Evolutionary conservation across 2,888 invertebrate species (phyloP), one percentile per base, ranked within the genome.

Genomic region (Chrysolina oricalcia): DNA sequence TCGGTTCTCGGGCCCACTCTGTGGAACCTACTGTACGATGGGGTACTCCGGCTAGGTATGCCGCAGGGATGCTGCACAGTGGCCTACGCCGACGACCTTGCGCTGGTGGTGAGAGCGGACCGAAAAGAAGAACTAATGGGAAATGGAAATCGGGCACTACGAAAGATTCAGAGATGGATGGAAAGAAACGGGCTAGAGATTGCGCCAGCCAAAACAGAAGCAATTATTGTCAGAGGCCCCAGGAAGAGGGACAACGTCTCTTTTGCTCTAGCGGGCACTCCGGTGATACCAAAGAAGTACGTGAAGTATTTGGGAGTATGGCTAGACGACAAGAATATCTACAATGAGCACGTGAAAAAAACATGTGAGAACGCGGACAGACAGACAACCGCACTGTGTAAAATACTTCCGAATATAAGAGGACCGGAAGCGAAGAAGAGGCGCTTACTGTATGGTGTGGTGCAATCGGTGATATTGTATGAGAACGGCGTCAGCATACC

Each of bases 291-390:
- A 67, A 62, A 71, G 41, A n/a, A n/a, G n/a, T 19, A 15, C 9
- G 41, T 77, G 2, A 77, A 72, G 63, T 78, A 74, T 56, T 23
- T 78, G 50, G 76, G 78, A 23, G 53, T 78, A 4, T 53, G 35
- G 15, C 0, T 76, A 3, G 78, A 73, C 35, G 53, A 75, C 9
- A 70, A 77, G 11, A 3, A 43, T 13, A 64, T 15, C 0, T 75
- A 71, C 15, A 68, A 41, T 2, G 23, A 21, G 43, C 76, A 78
- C 62, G 40, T 69, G 9, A 56, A 59, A 40, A 23, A 41, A 19
- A 69, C 41, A 3, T 35, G n/a, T 23, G 63, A 65, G 2, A 78
- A 78, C 19, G 74, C 69, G 2, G 46, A 53, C 6, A 68, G 46
- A n/a, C 50, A 17, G 11, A 43, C 59, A n/a, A 46, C 56, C 13